A percentile compares a stretch with the other conserved stretches of the same genome.
Conservation (phyloP, 1,140 invertebrate genomes). For the Euwallacea similis region DNA sequence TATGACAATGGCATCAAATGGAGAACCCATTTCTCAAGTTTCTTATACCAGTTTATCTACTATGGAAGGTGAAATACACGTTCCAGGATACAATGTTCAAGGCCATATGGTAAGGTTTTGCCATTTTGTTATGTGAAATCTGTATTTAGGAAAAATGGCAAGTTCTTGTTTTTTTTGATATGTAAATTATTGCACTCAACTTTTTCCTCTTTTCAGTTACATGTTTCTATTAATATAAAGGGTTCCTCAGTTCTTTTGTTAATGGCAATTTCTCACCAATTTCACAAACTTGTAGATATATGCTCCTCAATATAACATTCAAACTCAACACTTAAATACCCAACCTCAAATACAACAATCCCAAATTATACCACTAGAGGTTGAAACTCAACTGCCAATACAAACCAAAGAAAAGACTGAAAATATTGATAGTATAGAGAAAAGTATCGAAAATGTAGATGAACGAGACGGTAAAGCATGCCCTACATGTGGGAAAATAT, state of each 20-base stretch:
- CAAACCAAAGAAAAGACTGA: slow-evolving; percentile 41
- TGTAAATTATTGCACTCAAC: no score
- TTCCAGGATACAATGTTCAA: slow-evolving; percentile 13
- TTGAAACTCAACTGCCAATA: slow-evolving; percentile 35
- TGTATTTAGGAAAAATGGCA: not conserved
- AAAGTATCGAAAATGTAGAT: not conserved
- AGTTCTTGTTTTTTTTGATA: not conserved
- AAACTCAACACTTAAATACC: slow-evolving; percentile 18
- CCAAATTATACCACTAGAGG: slow-evolving; percentile 31
- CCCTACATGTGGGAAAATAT: slow-evolving; percentile 61
- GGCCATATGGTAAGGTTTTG: slow-evolving; percentile 9
- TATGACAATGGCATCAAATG: slow-evolving; percentile 3
- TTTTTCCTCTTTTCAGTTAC: no score
- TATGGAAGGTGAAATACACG: not conserved
- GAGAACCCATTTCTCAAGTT: slow-evolving; percentile 7
- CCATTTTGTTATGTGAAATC: not conserved
- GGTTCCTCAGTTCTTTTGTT: no score
- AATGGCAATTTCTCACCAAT: not conserved
- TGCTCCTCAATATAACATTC: slow-evolving; percentile 5
- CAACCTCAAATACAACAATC: slow-evolving; percentile 10
- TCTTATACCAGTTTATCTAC: slow-evolving; percentile 13
- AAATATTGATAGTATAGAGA: slow-evolving; percentile 37
- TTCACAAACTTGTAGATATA: slow-evolving; percentile 8
- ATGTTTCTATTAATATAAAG: no score
- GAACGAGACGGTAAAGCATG: slow-evolving; percentile 52